Conservation (phyloP, 2,888 invertebrate genomes). For the Imbricaverruca yamaguchii region DNA sequence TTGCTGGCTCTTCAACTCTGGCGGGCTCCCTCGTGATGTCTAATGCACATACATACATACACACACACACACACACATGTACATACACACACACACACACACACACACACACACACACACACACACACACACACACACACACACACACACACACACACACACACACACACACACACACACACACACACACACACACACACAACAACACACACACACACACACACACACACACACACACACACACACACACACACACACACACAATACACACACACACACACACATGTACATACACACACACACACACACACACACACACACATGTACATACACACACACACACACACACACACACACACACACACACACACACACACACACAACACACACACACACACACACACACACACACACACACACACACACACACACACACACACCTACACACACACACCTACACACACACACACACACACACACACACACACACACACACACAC, state of each 20-base stretch:
- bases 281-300: neutral
- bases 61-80: constrained; percentile 10
- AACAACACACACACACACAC: constrained; percentile 6
- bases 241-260: constrained; percentile 10
- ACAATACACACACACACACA: too few relatives aligned
- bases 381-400: too few relatives aligned
- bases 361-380: too few relatives aligned
- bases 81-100: constrained; percentile 26
- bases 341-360: neutral
- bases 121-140: constrained; percentile 15
- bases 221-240: constrained; percentile 18
- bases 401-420: too few relatives aligned
- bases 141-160: neutral
- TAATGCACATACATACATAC: neutral
- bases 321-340: neutral
- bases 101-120: constrained; percentile 24
- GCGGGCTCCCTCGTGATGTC: too few relatives aligned
- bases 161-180: neutral
- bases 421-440: neutral
- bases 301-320: constrained; percentile 13
- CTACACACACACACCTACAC: too few relatives aligned
- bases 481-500: neutral
- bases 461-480: neutral
- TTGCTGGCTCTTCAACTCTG: too few relatives aligned
- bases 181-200: neutral